Evolutionary conservation across 2,888 invertebrate species (phyloP).

Genomic region (Hypena proboscidalis): DNA sequence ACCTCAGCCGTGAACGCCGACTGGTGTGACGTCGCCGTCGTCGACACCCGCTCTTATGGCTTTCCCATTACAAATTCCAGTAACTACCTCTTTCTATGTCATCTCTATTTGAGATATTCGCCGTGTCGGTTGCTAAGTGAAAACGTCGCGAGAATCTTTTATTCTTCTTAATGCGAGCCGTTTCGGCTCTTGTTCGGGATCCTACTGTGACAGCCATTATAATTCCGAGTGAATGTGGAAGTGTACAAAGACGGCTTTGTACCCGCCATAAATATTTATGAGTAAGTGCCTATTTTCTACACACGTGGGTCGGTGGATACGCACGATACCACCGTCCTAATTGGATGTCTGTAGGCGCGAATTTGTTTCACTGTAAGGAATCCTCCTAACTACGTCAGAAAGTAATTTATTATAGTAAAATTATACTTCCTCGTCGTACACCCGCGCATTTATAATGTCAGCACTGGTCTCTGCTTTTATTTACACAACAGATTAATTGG

Average conservation of each 20-base stretch:
- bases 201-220: constrained; percentile 82
- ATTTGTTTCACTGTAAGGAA: constrained; percentile 70
- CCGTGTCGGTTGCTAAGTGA: constrained; percentile 78
- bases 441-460: constrained; percentile 28
- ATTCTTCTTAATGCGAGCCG: constrained; percentile 76
- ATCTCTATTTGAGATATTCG: constrained; percentile 67
- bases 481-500: constrained; percentile 33
- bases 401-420: constrained; percentile 53
- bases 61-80: constrained; percentile 61
- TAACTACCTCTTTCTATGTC: constrained; percentile 68
- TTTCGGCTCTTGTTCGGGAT: constrained; percentile 81
- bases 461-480: constrained; percentile 34
- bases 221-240: constrained; percentile 81
- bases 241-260: constrained; percentile 80
- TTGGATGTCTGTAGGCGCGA: constrained; percentile 75
- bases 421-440: constrained; percentile 33
- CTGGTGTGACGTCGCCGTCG: constrained; percentile 33
- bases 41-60: constrained; percentile 36
- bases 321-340: constrained; percentile 78
- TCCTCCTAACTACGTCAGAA: constrained; percentile 56
- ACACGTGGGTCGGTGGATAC: constrained; percentile 81
- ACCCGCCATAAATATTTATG: constrained; percentile 81
- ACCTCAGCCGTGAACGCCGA: constrained; percentile 25
- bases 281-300: constrained; percentile 79
- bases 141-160: constrained; percentile 76